Conservation (phyloP, 2,888 invertebrate species). For the Orchesella flavescens region DNA sequence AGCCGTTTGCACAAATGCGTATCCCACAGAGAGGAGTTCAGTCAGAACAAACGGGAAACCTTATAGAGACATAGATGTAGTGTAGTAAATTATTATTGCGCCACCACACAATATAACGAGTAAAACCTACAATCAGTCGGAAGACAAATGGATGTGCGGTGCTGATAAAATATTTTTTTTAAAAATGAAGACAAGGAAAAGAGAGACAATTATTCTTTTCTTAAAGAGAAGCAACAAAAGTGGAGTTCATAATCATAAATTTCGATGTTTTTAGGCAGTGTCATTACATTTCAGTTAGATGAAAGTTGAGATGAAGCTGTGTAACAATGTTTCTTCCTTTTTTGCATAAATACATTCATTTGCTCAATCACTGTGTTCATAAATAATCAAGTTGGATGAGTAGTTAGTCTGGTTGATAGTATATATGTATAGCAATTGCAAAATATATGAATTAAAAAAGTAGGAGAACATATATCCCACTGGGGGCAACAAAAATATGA, state of each 20-base stretch:
- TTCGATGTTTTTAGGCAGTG: background rate
- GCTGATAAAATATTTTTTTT: constrained; percentile 1
- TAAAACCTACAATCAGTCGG: background rate
- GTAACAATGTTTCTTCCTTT: constrained; percentile 11
- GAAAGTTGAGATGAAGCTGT: too few species aligned
- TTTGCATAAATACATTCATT: constrained; percentile 16
- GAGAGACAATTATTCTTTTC: constrained; percentile 2
- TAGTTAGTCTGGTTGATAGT: too few species aligned
- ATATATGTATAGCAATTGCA: too few species aligned
- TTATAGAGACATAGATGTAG: background rate
- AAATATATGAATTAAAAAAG: too few species aligned
- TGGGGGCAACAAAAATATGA: too few species aligned
- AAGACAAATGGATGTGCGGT: constrained; percentile 1
- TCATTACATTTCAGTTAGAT: background rate
- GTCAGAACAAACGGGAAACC: background rate
- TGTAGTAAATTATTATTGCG: background rate
- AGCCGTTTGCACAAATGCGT: background rate
- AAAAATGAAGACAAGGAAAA: too few species aligned
- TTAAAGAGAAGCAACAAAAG: background rate
- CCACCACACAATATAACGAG: background rate
- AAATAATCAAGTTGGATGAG: background rate
- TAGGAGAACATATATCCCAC: too few species aligned
- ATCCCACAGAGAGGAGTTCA: background rate
- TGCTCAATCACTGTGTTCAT: constrained; percentile 12
- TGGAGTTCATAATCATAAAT: background rate